Conservation (phyloP, 1,140 invertebrate genomes). For the Archivesica marissinica region DNA sequence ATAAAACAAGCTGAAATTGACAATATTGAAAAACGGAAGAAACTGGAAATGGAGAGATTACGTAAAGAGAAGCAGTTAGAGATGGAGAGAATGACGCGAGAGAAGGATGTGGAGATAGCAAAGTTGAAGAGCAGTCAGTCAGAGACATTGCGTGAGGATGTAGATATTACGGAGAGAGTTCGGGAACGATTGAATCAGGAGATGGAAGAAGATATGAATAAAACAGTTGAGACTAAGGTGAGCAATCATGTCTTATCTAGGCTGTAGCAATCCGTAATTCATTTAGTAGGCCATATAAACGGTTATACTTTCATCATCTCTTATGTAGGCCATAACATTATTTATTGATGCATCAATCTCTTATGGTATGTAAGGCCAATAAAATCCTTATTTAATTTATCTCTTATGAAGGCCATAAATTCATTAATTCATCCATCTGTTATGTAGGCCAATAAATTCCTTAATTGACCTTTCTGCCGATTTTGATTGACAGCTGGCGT, state of each 20-base stretch:
- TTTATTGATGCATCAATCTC: too few relatives aligned
- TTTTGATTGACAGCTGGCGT: too few relatives aligned
- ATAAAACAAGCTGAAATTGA: constrained; percentile 51
- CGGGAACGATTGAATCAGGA: constrained; percentile 48
- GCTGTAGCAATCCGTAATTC: neutral
- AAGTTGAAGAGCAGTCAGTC: constrained; percentile 8
- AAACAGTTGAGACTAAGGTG: constrained; percentile 66
- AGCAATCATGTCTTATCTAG: neutral
- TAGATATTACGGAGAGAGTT: constrained; percentile 13
- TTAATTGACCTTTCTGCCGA: too few relatives aligned
- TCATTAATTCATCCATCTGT: too few relatives aligned
- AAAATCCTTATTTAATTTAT: too few relatives aligned
- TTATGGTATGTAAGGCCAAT: too few relatives aligned
- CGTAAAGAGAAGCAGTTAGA: constrained; percentile 50
- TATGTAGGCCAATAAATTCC: too few relatives aligned
- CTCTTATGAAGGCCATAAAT: too few relatives aligned
- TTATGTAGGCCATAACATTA: too few relatives aligned
- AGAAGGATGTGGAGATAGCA: constrained; percentile 35
- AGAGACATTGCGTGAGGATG: neutral
- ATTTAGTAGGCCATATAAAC: too few relatives aligned
- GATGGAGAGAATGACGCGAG: constrained; percentile 35
- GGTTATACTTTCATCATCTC: too few relatives aligned
- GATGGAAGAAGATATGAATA: constrained; percentile 58
- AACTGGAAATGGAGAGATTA: constrained; percentile 54
- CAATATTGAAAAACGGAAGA: constrained; percentile 60